Evolutionary conservation across 2,113 vertebrate genomes (phyloP).

Genomic region (Rissa tridactyla): DNA sequence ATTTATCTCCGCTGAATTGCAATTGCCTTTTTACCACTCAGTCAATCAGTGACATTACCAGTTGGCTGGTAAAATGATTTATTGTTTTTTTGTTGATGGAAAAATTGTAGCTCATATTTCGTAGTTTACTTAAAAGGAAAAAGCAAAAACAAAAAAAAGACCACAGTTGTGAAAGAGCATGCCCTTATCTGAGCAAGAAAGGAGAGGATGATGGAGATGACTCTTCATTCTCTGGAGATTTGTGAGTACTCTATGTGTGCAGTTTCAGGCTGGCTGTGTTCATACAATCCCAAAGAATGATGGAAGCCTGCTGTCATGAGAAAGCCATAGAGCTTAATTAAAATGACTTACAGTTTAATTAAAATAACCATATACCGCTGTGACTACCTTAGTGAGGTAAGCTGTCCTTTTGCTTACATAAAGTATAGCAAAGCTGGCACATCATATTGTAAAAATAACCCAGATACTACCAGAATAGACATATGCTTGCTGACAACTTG

Average conservation of each 20-base stretch:
- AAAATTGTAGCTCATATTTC: not conserved
- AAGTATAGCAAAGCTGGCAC: not conserved
- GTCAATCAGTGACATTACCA: not conserved
- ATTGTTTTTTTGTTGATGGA: not conserved
- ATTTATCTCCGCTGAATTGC: not conserved
- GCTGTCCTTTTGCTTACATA: not conserved
- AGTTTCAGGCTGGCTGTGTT: not conserved
- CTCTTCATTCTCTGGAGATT: not conserved
- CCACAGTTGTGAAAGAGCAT: not conserved
- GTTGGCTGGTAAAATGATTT: not conserved
- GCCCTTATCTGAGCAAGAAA: not conserved
- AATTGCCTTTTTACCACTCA: not conserved
- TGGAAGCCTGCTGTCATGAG: not conserved
- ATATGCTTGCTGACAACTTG: not conserved
- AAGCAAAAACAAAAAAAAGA: not conserved
- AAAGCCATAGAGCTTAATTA: not conserved
- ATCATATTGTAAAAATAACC: not conserved
- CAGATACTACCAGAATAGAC: not conserved
- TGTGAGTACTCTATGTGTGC: not conserved
- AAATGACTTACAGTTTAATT: conserved; percentile 16
- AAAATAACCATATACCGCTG: not conserved
- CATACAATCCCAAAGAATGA: not conserved
- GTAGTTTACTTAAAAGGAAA: not conserved
- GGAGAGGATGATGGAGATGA: not conserved
- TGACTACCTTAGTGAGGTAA: not conserved